Conservation (phyloP, 2,797 vertebrate genomes). For the Lepilemur septentrionalis region DNA sequence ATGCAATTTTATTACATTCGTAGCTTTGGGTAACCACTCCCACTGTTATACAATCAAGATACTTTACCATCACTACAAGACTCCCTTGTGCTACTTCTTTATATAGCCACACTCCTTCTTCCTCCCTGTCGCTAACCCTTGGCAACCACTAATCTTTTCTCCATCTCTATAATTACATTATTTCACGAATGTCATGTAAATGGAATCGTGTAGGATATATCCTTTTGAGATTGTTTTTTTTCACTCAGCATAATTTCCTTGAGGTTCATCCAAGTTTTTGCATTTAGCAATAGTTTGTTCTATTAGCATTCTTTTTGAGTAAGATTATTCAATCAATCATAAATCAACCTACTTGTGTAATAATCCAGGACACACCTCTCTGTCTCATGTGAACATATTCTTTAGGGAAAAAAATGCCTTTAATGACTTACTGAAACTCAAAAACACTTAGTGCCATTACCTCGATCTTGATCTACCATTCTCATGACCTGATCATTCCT, state of each 20-base stretch:
- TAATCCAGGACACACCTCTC: background rate
- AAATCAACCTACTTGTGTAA: background rate
- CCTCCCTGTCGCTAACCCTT: background rate
- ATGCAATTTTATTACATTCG: background rate
- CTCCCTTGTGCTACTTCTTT: background rate
- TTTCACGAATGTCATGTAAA: conserved; percentile 21
- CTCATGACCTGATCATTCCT: background rate
- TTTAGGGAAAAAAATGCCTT: background rate
- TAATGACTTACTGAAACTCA: conserved; percentile 9
- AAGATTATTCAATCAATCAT: background rate
- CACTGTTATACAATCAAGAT: background rate
- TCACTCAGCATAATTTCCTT: background rate
- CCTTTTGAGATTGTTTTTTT: conserved; percentile 14
- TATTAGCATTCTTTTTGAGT: background rate
- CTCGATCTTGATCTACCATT: background rate
- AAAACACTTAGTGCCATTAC: background rate
- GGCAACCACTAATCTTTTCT: background rate
- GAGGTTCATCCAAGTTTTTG: background rate
- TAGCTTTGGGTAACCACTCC: background rate
- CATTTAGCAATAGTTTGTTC: conserved; percentile 35
- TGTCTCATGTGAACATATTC: background rate
- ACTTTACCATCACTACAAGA: background rate
- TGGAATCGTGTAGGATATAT: background rate
- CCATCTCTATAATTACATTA: background rate
- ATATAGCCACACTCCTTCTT: background rate